Evolutionary conservation across 1,140 invertebrate genomes (phyloP), one percentile per base, ranked within the genome.

Genomic region (Liolophura sinensis): DNA sequence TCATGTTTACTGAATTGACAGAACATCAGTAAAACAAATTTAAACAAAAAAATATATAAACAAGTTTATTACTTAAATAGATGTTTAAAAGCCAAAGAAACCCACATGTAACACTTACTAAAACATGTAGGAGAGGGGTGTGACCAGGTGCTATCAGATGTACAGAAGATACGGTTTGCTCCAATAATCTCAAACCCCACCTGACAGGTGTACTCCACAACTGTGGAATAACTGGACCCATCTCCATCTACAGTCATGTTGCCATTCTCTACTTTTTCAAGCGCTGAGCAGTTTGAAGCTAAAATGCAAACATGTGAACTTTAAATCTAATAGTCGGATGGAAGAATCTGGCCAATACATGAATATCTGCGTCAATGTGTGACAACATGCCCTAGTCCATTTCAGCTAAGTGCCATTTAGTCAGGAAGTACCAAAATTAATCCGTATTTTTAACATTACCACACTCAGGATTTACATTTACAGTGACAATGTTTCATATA

Each of bases 21-120:
- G n/a, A n/a, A n/a, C n/a, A n/a, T 52, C 15, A 31, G 20, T 18
- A 11, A 9, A 16, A 24, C 14, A 51, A 16, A 48, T 7, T 27
- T 15, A 11, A n/a, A 16, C 54, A 50, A 54, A 20, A 49, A 24
- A 18, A 46, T 25, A 25, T 7, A 20, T 27, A 20, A n/a, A n/a
- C n/a, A n/a, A n/a, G n/a, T n/a, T n/a, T 18, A 49, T 50, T 24
- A 12, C 3, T 58, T 14, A 62, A 5, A 57, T 14, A 11, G 12
- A 57, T 58, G n/a, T 12, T 22, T 31, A 11, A 46, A 16, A 49
- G 7, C 16, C 1, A 4, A 25, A 40, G 64, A 11, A 60, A 48
- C 16, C 22, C 20, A 31, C n/a, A n/a, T n/a, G n/a, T n/a, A 16
- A 12, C 12, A 49, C 68, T 68, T 70, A 77, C 76, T 71, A 60